Conservation (phyloP, 2,113 vertebrate species). For the Chiloscyllium plagiosum region DNA sequence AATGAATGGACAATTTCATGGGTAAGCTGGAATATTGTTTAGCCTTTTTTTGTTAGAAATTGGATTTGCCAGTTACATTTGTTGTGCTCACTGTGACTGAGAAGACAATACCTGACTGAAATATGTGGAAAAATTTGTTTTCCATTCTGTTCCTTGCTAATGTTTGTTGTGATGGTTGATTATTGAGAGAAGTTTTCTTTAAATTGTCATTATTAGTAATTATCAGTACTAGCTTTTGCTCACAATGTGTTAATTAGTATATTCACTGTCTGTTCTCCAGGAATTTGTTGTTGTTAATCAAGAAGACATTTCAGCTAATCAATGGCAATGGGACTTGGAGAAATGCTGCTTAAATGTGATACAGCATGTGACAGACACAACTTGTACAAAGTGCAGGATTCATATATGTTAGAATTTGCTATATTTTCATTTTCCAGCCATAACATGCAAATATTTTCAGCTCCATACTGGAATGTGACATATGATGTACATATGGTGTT, state of each 20-base stretch:
- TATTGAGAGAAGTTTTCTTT: background rate
- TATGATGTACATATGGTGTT: too few species aligned
- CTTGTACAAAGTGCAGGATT: too few species aligned
- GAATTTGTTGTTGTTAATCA: background rate
- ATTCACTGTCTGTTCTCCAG: background rate
- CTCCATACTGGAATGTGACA: too few species aligned
- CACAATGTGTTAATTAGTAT: background rate
- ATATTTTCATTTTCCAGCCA: too few species aligned
- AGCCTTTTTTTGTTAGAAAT: too few species aligned
- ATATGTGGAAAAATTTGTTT: background rate
- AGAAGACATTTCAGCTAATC: background rate
- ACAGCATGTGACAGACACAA: too few species aligned
- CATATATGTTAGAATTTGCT: too few species aligned
- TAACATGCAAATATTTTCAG: too few species aligned
- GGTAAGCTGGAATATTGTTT: background rate
- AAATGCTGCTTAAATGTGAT: background rate
- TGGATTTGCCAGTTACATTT: background rate
- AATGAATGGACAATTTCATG: background rate
- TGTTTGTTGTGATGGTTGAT: background rate
- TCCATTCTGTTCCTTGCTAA: background rate
- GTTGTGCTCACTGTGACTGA: background rate
- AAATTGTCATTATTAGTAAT: background rate
- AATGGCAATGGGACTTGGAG: background rate
- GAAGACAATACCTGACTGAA: background rate
- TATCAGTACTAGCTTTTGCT: background rate